phyloP scores from a whole-genome alignment of 2,888 invertebrate genomes.

The Oscheius onirici region DNA sequence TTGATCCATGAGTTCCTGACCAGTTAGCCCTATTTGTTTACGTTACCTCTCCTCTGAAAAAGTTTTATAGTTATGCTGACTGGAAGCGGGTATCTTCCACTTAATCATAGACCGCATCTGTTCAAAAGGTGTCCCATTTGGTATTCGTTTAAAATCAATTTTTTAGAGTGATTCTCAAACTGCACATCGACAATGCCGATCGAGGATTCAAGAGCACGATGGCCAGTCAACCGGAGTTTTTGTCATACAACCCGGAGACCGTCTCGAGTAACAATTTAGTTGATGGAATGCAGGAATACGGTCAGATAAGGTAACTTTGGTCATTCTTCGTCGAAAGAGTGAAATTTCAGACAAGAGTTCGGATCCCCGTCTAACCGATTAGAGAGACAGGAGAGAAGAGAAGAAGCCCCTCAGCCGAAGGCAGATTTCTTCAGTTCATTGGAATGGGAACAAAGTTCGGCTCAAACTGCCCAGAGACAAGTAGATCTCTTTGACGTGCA shows the following conservation, averaged over 20 bases:
- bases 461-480: neutral
- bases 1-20: neutral
- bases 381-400: neutral
- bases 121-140: conserved; percentile 18
- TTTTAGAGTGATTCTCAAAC: conserved; percentile 29
- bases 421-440: conserved; percentile 27
- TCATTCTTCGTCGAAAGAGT: neutral
- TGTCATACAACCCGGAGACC: conserved; percentile 33
- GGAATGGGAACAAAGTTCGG: conserved; percentile 11
- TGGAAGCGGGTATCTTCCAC: conserved; percentile 22
- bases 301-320: conserved; percentile 16
- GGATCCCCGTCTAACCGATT: neutral
- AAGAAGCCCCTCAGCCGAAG: neutral
- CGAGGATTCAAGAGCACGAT: conserved; percentile 29
- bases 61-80: conserved; percentile 28
- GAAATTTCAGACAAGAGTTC: neutral
- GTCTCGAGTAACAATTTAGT: conserved; percentile 31
- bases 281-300: conserved; percentile 38
- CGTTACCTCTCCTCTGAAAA: neutral
- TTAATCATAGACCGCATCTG: conserved; percentile 31
- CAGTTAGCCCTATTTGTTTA: conserved; percentile 3
- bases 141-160: neutral
- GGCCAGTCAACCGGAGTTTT: conserved; percentile 18
- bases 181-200: conserved; percentile 28
- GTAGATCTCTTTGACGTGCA: neutral